Evolutionary conservation across 2,113 vertebrate genomes (phyloP).

Genomic region (Stigmatopora argus): DNA sequence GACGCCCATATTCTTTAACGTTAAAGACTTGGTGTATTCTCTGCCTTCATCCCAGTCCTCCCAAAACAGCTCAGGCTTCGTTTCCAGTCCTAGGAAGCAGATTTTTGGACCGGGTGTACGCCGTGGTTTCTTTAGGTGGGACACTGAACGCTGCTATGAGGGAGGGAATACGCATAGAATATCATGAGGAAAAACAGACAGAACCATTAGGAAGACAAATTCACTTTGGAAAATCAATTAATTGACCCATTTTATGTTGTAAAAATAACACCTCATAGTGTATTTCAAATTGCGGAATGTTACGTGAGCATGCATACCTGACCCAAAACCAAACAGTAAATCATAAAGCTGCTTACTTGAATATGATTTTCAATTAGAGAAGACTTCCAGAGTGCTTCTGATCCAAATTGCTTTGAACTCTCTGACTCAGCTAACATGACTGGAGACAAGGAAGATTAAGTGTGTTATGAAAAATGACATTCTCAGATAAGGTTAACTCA

Average conservation of each 20-base stretch:
- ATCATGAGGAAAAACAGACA: background rate
- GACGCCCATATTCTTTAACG: constrained; percentile 78
- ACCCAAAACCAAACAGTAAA: background rate
- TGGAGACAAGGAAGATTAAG: constrained; percentile 14
- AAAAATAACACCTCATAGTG: too few species aligned
- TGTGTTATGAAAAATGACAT: background rate
- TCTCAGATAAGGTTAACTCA: too few species aligned
- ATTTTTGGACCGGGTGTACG: constrained; percentile 56
- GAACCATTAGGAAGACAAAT: too few species aligned
- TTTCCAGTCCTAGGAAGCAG: constrained; percentile 79
- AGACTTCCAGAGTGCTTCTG: constrained; percentile 15
- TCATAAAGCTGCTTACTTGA: constrained; percentile 41
- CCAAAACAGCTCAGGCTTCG: constrained; percentile 75
- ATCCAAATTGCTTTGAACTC: constrained; percentile 16
- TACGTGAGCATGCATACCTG: background rate
- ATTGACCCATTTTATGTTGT: too few species aligned
- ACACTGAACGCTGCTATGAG: constrained; percentile 6
- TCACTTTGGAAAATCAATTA: too few species aligned
- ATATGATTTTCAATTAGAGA: constrained; percentile 6
- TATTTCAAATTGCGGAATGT: too few species aligned
- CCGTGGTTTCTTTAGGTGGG: constrained; percentile 29
- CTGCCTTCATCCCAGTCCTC: constrained; percentile 76
- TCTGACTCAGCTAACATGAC: constrained; percentile 58
- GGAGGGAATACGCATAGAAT: background rate
- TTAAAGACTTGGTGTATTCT: constrained; percentile 76